Evolutionary conservation across 2,888 invertebrate species (phyloP).

Genomic region (Fragum sueziense): DNA sequence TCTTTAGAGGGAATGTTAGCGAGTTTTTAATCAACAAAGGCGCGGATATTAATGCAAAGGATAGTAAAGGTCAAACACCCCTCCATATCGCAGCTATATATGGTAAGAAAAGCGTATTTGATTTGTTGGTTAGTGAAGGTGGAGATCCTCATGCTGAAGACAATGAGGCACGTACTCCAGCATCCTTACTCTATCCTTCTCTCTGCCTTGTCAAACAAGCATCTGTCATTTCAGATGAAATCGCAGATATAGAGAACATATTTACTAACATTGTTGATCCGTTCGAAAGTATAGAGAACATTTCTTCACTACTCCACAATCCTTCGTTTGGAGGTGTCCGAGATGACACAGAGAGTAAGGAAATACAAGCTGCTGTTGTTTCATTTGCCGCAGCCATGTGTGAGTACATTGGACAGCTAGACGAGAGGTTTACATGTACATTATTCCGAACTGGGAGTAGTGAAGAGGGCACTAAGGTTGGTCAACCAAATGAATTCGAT

Average conservation of each 20-base stretch:
- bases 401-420: not conserved
- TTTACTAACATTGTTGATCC: not conserved
- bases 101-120: not conserved
- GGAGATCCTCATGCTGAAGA: not conserved
- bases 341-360: not conserved
- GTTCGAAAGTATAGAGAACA: no score
- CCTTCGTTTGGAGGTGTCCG: not conserved
- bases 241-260: not conserved
- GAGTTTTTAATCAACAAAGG: not conserved
- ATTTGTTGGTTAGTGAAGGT: not conserved
- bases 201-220: no score
- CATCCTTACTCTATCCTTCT: not conserved
- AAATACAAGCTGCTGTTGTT: not conserved
- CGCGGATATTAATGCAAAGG: not conserved
- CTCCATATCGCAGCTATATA: conserved; percentile 14
- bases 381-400: conserved; percentile 8
- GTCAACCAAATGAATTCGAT: conserved; percentile 30
- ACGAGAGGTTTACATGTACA: conserved; percentile 21
- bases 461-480: conserved; percentile 23
- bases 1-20: not conserved
- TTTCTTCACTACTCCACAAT: not conserved
- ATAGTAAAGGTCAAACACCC: conserved; percentile 4
- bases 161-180: not conserved
- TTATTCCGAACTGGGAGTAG: conserved; percentile 29
- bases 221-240: no score